These are phyloP conservation scores for Diorhabda sublineata DNA, from an alignment of 1,140 invertebrate genomes.

Conservation along the genomic window DNA sequence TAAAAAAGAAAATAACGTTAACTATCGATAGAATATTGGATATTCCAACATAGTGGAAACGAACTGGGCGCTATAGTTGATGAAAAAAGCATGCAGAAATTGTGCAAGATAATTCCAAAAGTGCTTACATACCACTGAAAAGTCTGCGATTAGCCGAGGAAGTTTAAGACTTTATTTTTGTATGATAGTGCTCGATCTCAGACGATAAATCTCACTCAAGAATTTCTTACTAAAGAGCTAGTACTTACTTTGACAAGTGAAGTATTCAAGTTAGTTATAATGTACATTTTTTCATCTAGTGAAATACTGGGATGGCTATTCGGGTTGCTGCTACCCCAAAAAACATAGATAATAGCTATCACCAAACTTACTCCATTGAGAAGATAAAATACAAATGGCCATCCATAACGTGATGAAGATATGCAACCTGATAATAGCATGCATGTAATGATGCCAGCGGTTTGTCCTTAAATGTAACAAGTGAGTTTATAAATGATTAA, in stretches of 20 bases:
- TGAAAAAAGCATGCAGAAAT: too few relatives aligned
- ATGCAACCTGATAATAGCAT: constrained; percentile 67
- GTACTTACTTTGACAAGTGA: background rate
- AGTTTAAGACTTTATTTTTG: too few relatives aligned
- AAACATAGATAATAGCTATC: constrained; percentile 60
- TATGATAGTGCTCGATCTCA: too few relatives aligned
- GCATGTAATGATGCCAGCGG: constrained; percentile 69
- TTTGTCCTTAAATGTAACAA: constrained; percentile 50
- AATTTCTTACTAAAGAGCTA: background rate
- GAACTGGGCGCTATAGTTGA: too few relatives aligned
- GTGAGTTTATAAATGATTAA: too few relatives aligned
- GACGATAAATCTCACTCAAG: too few relatives aligned
- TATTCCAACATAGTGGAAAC: too few relatives aligned
- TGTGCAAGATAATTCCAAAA: too few relatives aligned
- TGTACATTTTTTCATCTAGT: constrained; percentile 58
- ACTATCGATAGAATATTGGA: too few relatives aligned
- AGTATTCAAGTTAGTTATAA: constrained; percentile 48
- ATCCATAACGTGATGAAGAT: constrained; percentile 61
- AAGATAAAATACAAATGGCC: constrained; percentile 76
- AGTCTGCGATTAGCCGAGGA: too few relatives aligned
- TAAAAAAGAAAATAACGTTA: too few relatives aligned
- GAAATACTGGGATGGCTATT: constrained; percentile 56
- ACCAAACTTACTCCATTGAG: constrained; percentile 61
- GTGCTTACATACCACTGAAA: too few relatives aligned
- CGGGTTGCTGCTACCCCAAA: constrained; percentile 65